Base-by-base conservation (phyloP, 2,797 vertebrate genomes). In the Chelidonichthys spinosus region DNA sequence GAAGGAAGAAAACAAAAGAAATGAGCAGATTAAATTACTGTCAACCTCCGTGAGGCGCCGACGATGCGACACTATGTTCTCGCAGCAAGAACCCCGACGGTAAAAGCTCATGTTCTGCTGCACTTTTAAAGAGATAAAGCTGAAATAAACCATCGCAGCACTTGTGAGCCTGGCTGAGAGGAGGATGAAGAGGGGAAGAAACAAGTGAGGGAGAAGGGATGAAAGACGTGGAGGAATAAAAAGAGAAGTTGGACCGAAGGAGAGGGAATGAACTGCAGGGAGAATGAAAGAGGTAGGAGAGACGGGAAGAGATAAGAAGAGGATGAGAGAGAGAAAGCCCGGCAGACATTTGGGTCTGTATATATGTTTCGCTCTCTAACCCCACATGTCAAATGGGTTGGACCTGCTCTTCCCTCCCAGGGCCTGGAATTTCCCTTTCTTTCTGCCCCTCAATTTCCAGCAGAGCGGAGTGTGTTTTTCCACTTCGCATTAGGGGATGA, bases 401-500 rank as follows among this genome's bases (percentile, higher is more conserved):
- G 85, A 87, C 82, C 80, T 63, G 76, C 76, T 78, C 74, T 11
- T 11, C 65, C 72, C 85, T 85, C 84, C 53, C 47, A 42, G 69
- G 73, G 39, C 78, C 60, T 11, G 1, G 14, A 62, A 54, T 79
- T 79, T 56, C 74, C 50, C 36, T 85, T 69, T 63, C 76, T 74
- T 69, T 75, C 44, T 42, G 11, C 69, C n/a, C 70, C 72, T 75
- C 75, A 72, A 60, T 81, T 85, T 90, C 82, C 82, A 85, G 60
- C 76, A 36, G 73, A 83, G 81, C 69, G 6, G 61, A 70, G 79
- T 80, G 85, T 82, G 72, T 87, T 85, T 90, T 83, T 85, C 82
- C 85, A 80, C 83, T 80, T 49, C 7, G 74, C 82, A 81, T 88
- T 88, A 83, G 49, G 66, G 85, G 85, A 89, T 91, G 90, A 92